Percentiles rank a stretch among this genome's conserved stretches.
Evolutionary conservation across 2,113 vertebrate species (phyloP).

Genomic region (Gracilinanus agilis): DNA sequence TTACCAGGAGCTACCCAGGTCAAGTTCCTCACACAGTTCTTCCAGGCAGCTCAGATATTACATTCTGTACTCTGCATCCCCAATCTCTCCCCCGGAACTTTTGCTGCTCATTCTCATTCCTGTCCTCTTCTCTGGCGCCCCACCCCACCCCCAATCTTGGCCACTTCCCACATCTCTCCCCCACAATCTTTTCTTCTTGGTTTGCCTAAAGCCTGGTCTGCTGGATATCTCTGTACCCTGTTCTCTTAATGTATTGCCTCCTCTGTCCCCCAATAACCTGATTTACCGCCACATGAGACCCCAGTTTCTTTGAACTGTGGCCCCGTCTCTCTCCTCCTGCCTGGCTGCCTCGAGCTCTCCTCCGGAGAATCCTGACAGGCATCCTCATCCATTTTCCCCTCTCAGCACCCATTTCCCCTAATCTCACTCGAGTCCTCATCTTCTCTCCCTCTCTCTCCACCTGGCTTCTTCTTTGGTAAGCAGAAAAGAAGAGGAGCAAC

Average conservation of each 20-base stretch:
- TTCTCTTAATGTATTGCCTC: not conserved
- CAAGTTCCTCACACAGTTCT: not conserved
- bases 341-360: not conserved
- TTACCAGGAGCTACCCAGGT: not conserved
- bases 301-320: not conserved
- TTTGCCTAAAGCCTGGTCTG: not conserved
- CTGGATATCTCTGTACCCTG: not conserved
- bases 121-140: not conserved
- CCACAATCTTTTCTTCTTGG: not conserved
- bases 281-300: not conserved
- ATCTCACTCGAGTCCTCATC: not conserved
- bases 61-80: not conserved
- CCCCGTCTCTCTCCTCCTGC: not conserved
- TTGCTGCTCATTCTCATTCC: not conserved
- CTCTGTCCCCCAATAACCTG: not conserved
- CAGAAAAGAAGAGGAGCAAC: constrained; percentile 92
- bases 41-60: not conserved
- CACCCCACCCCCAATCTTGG: not conserved
- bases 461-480: not conserved
- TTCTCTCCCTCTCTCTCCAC: not conserved
- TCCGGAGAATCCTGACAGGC: not conserved
- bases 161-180: not conserved
- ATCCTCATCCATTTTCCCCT: not conserved
- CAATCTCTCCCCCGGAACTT: not conserved
- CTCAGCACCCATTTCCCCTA: not conserved